A percentile compares a stretch with the other conserved stretches of the same genome.
phyloP scores from a whole-genome alignment of 2,113 vertebrate genomes.

The Notechis scutatus region DNA sequence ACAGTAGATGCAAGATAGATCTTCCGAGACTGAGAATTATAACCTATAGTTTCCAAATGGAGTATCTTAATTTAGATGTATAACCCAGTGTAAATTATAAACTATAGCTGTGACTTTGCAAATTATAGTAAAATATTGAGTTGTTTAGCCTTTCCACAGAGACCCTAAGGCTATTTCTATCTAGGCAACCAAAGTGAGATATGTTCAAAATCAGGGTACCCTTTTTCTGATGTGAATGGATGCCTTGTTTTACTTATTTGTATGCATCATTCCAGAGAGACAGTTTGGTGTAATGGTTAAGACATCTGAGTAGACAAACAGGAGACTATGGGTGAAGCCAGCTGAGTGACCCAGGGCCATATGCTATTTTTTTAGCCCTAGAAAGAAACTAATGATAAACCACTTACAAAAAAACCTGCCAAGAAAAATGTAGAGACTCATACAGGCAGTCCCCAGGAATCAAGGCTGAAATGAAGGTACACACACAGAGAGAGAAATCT shows the following conservation, averaged over 20 bases:
- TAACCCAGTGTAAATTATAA: neutral
- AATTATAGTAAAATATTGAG: neutral
- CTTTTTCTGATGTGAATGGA: neutral
- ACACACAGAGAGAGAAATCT: no score
- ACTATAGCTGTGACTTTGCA: neutral
- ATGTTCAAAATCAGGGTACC: neutral
- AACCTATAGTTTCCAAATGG: neutral
- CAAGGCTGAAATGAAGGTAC: neutral
- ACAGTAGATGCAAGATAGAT: neutral
- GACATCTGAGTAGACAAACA: neutral
- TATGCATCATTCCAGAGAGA: neutral
- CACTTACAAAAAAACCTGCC: neutral
- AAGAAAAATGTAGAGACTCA: neutral
- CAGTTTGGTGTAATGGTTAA: neutral
- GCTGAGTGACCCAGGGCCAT: neutral
- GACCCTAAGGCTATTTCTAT: neutral
- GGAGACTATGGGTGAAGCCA: neutral
- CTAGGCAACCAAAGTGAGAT: no score
- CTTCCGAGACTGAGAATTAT: neutral
- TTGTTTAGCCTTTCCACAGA: neutral
- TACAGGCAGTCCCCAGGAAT: neutral
- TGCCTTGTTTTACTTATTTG: neutral
- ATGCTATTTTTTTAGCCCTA: neutral
- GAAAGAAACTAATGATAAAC: neutral
- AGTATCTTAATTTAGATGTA: neutral